A percentile compares a stretch with the other conserved stretches of the same genome.
phyloP scores from a whole-genome alignment of 1,140 invertebrate species.

The Mylabris phalerata region DNA sequence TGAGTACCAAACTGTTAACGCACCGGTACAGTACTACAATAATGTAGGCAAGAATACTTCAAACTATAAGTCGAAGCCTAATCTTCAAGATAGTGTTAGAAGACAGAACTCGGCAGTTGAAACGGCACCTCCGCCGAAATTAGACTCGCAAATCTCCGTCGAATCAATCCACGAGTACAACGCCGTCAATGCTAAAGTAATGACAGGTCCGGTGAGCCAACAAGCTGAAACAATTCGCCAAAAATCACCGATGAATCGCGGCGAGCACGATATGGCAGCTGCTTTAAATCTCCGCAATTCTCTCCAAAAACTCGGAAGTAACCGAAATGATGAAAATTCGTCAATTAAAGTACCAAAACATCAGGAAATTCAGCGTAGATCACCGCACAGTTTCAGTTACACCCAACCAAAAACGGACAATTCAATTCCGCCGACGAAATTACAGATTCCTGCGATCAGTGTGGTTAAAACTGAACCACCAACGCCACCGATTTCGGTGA shows the following conservation, averaged over 20 bases:
- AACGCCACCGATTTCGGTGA: constrained; percentile 31
- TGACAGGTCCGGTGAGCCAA: constrained; percentile 56
- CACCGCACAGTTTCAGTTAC: constrained; percentile 16
- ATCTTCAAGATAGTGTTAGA: too few species aligned
- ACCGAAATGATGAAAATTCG: neutral
- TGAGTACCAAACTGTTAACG: neutral
- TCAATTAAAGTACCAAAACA: neutral
- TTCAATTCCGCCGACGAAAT: constrained; percentile 35
- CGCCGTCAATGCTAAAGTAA: constrained; percentile 53
- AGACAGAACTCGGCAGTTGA: too few species aligned
- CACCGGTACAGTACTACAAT: constrained; percentile 1
- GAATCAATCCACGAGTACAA: constrained; percentile 29
- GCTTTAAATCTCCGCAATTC: constrained; percentile 46
- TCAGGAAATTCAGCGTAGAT: neutral
- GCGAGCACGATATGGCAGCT: constrained; percentile 42
- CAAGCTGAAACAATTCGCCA: constrained; percentile 52
- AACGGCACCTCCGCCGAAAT: constrained; percentile 15
- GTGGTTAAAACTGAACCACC: constrained; percentile 38
- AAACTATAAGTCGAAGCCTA: constrained; percentile 12
- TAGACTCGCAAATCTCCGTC: constrained; percentile 25
- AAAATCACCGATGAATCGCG: constrained; percentile 43
- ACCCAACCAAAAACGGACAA: neutral
- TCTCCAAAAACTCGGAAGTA: constrained; percentile 39
- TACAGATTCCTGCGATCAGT: constrained; percentile 40
- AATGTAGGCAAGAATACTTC: neutral